phyloP scores from a whole-genome alignment of 2,113 vertebrate species.

The Leptocoma aspasia region DNA sequence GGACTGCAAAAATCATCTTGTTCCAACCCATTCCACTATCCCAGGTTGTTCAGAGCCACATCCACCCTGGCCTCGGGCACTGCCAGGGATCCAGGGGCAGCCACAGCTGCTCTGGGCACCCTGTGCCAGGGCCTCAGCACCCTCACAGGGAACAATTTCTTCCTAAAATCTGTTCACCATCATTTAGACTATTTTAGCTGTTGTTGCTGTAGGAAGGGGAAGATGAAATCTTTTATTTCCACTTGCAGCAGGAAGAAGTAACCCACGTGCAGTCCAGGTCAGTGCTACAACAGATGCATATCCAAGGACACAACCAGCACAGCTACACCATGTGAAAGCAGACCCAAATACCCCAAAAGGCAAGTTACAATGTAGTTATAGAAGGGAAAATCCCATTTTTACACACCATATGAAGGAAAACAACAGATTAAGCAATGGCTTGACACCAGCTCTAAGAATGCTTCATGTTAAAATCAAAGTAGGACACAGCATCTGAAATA shows the following conservation, averaged over 20 bases:
- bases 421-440: background rate
- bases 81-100: background rate
- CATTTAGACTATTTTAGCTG: background rate
- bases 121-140: background rate
- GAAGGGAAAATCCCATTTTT: background rate
- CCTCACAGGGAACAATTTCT: background rate
- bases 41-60: fast-evolving
- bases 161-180: background rate
- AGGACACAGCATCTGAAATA: background rate
- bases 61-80: background rate
- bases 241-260: background rate
- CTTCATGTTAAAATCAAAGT: background rate
- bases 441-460: background rate
- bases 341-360: background rate
- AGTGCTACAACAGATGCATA: background rate
- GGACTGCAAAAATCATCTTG: background rate
- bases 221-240: background rate
- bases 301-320: background rate
- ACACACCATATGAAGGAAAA: background rate
- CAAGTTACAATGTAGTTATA: background rate
- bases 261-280: background rate
- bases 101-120: background rate
- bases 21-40: background rate
- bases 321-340: background rate
- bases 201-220: background rate